These are phyloP conservation scores for Synchiropus splendidus DNA, from an alignment of 2,113 vertebrate genomes.

Conservation along the genomic window DNA sequence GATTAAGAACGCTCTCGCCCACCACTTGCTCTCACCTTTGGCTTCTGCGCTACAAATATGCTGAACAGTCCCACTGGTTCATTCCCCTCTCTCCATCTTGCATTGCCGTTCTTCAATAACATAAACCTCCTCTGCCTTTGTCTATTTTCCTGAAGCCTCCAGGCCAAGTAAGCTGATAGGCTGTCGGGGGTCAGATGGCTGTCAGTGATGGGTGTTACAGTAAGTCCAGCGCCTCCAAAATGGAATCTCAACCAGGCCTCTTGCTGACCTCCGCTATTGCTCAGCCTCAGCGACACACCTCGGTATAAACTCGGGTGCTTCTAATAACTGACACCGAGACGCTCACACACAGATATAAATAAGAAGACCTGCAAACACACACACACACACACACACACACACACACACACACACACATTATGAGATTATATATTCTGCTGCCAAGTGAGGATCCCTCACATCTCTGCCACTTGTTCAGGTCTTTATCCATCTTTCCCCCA, in stretches of 20 bases:
- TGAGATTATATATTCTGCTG: conserved; percentile 67
- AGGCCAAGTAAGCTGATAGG: conserved; percentile 60
- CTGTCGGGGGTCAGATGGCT: conserved; percentile 62
- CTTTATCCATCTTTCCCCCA: conserved; percentile 48
- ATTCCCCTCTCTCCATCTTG: conserved; percentile 19
- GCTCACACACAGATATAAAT: conserved; percentile 17
- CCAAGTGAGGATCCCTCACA: conserved; percentile 63
- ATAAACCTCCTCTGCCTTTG: conserved; percentile 57
- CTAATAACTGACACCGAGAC: conserved; percentile 8
- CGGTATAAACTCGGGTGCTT: conserved; percentile 53
- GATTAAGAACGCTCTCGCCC: conserved; percentile 70
- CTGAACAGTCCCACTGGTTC: conserved; percentile 49
- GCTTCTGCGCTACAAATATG: conserved; percentile 61
- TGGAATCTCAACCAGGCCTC: conserved; percentile 39
- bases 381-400: no score
- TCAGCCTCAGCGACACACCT: conserved; percentile 60
- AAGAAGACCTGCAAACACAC: conserved; percentile 20
- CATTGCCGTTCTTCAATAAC: conserved; percentile 39
- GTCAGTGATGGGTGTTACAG: conserved; percentile 63
- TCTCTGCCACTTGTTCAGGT: conserved; percentile 55
- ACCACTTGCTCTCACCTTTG: conserved; percentile 72
- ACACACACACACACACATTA: conserved; percentile 26
- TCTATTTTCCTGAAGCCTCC: conserved; percentile 50
- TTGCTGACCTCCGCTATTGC: conserved; percentile 49
- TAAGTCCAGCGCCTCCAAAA: conserved; percentile 51